A percentile compares a stretch with the other conserved stretches of the same genome.
Conservation (phyloP, 1,140 invertebrate genomes). For the Drosophila nasuta region DNA sequence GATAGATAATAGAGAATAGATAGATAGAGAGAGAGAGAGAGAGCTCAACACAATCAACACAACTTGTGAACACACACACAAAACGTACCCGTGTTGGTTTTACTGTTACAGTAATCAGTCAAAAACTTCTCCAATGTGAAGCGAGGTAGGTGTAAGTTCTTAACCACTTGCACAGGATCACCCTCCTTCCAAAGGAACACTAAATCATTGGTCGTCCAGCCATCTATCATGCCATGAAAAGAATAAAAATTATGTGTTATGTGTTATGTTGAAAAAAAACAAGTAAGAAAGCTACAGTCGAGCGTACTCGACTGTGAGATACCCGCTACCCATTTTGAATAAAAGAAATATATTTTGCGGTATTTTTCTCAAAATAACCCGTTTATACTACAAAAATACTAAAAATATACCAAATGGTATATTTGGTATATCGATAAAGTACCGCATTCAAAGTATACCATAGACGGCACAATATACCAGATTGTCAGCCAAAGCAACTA, state of each 20-base stretch:
- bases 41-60: slow-evolving; percentile 44
- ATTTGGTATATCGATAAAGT: too few relatives aligned
- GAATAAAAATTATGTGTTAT: slow-evolving; percentile 23
- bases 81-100: slow-evolving; percentile 95
- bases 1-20: not conserved
- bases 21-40: slow-evolving; percentile 5
- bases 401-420: too few relatives aligned
- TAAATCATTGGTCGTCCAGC: slow-evolving; percentile 97
- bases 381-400: too few relatives aligned
- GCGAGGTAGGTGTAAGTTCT: slow-evolving; percentile 95
- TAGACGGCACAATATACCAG: too few relatives aligned
- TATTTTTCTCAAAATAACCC: too few relatives aligned
- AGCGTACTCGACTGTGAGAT: too few relatives aligned
- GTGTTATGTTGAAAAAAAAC: too few relatives aligned
- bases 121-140: slow-evolving; percentile 96
- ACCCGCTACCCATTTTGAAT: too few relatives aligned
- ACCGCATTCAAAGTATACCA: too few relatives aligned
- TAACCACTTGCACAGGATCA: slow-evolving; percentile 97
- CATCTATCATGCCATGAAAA: slow-evolving; percentile 88
- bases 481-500: too few relatives aligned
- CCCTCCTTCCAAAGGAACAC: slow-evolving; percentile 97
- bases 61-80: slow-evolving; percentile 47
- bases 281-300: too few relatives aligned
- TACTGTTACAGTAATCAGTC: slow-evolving; percentile 97
- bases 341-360: too few relatives aligned